phyloP scores from a whole-genome alignment of 2,113 vertebrate species.

The Dinomys branickii region DNA sequence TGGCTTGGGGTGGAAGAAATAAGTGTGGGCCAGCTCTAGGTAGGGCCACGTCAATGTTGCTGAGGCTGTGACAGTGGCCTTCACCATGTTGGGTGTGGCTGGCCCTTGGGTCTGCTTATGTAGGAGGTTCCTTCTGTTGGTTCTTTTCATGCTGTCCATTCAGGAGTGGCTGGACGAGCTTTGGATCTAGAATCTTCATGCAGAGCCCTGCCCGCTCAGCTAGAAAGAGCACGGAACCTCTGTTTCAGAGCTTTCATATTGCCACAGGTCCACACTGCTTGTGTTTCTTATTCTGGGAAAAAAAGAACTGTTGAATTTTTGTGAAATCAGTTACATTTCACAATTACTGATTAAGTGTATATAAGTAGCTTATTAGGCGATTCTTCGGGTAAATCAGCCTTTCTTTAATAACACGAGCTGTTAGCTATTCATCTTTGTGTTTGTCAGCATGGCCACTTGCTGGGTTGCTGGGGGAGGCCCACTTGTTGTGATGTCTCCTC shows the following conservation, averaged over 20 bases:
- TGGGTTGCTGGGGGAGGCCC: neutral
- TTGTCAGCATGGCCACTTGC: neutral
- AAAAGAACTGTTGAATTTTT: neutral
- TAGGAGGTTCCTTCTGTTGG: neutral
- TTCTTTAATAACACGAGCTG: neutral
- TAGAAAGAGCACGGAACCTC: neutral
- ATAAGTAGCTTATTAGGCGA: neutral
- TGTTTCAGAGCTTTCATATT: neutral
- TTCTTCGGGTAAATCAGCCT: neutral
- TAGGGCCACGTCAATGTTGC: neutral
- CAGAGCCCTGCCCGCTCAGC: neutral
- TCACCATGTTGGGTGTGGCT: neutral
- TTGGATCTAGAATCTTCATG: neutral
- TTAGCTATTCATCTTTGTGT: neutral
- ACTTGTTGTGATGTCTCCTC: neutral
- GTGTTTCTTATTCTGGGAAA: neutral
- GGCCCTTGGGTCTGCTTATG: neutral
- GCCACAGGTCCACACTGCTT: neutral
- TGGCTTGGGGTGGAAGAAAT: neutral
- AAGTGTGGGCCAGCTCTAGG: neutral
- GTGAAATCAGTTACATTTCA: conserved; percentile 22
- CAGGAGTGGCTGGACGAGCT: fast-evolving
- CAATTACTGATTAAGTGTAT: neutral
- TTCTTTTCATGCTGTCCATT: neutral
- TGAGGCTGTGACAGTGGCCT: neutral